These are phyloP conservation scores for Phasia obesa DNA, from an alignment of 2,888 invertebrate species.

Conservation along the genomic window DNA sequence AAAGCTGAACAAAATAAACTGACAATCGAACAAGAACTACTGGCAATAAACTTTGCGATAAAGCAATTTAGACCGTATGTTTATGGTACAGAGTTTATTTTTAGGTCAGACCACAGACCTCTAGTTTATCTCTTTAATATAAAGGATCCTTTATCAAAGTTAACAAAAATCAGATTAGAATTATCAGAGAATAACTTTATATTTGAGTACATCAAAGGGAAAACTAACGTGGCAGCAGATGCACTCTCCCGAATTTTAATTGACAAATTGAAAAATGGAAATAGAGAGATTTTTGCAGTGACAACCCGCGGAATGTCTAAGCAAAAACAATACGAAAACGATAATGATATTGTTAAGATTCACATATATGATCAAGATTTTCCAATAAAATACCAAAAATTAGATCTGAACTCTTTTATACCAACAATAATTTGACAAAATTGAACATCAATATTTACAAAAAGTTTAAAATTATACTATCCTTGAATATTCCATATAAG, in stretches of 20 bases:
- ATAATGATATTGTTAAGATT: too few species aligned
- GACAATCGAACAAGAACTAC: background rate
- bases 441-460: too few species aligned
- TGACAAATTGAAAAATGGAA: background rate
- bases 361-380: too few species aligned
- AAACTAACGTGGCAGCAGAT: background rate
- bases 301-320: background rate
- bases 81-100: background rate
- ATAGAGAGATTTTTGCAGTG: background rate
- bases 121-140: background rate
- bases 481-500: background rate
- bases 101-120: background rate
- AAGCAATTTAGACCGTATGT: slow-evolving; percentile 2
- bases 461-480: too few species aligned
- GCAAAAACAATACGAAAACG: background rate
- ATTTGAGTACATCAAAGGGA: background rate
- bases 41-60: background rate
- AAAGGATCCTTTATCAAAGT: background rate
- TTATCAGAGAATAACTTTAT: background rate
- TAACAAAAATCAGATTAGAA: background rate
- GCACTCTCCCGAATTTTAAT: background rate
- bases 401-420: too few species aligned
- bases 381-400: too few species aligned
- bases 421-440: too few species aligned
- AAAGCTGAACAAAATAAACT: too few species aligned